Evolutionary conservation across 2,113 vertebrate species (phyloP).

Genomic region (Chascanopsetta lugubris): DNA sequence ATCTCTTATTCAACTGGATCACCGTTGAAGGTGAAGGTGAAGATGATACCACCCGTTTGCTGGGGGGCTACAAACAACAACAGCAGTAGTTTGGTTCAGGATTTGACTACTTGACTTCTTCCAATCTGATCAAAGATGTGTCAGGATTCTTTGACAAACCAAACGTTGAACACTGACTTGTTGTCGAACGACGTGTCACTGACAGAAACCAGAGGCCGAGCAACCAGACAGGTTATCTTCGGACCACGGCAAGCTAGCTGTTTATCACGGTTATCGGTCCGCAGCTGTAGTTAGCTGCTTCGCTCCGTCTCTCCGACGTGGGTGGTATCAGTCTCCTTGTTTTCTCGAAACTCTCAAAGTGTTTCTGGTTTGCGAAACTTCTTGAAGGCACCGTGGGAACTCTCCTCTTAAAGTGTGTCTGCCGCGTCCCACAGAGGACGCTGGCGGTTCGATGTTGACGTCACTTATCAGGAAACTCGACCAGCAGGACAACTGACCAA

Average conservation of each 20-base stretch:
- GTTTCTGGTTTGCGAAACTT: background rate
- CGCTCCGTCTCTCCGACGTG: background rate
- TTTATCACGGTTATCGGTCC: constrained; percentile 7
- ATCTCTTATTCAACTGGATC: no score
- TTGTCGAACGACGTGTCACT: no score
- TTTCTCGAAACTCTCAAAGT: background rate
- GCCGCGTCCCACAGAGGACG: background rate
- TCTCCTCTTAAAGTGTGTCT: background rate
- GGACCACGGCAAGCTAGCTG: background rate
- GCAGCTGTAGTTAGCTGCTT: background rate
- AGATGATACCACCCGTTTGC: no score
- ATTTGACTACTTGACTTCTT: no score
- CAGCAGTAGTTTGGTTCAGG: no score
- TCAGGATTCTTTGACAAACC: no score
- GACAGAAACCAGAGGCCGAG: no score
- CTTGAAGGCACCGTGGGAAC: background rate
- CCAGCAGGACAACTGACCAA: constrained; percentile 6
- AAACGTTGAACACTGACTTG: no score
- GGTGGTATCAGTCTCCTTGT: background rate
- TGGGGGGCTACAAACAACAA: no score
- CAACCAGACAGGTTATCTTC: background rate
- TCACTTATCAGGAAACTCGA: constrained; percentile 21
- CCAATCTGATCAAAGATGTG: no score
- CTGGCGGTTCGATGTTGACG: background rate
- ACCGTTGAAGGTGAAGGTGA: no score